Evolutionary conservation across 2,797 vertebrate species (phyloP).

Genomic region (Gallinago solitaria): DNA sequence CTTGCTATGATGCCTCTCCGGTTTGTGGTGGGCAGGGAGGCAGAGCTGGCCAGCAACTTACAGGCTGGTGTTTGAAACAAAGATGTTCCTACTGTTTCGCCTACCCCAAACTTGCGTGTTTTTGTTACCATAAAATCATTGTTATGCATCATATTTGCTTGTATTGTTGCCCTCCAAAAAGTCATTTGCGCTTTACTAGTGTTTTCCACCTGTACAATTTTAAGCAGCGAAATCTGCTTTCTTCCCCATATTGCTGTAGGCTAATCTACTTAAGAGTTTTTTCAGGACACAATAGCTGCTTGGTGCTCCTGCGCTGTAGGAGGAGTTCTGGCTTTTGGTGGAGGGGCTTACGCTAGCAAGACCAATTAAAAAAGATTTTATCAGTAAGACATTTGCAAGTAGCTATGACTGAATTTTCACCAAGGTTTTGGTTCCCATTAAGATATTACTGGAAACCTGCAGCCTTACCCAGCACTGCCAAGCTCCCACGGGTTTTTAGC

Average conservation of each 20-base stretch:
- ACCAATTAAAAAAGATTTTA: not conserved
- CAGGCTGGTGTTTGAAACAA: not conserved
- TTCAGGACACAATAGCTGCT: not conserved
- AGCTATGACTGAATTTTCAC: not conserved
- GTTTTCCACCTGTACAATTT: not conserved
- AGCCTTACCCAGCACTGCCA: not conserved
- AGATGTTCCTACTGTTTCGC: not conserved
- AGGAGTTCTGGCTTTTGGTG: not conserved
- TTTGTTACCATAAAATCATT: not conserved
- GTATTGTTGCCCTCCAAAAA: not conserved
- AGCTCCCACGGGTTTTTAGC: not conserved
- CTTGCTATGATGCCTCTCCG: not conserved
- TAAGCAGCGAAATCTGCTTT: not conserved
- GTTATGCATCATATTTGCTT: not conserved
- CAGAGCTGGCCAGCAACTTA: not conserved
- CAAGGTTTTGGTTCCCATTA: not conserved
- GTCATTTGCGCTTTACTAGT: not conserved
- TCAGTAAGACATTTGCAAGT: not conserved
- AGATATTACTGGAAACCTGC: not conserved
- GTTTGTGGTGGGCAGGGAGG: not conserved
- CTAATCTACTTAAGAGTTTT: not conserved
- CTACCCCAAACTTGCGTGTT: not conserved
- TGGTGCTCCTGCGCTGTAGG: rapidly evolving
- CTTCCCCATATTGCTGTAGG: not conserved
- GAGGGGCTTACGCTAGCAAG: not conserved